Percentiles rank a stretch among this genome's conserved stretches.
Conservation (phyloP, 1,140 invertebrate genomes). For the Diachasma alloeum region DNA sequence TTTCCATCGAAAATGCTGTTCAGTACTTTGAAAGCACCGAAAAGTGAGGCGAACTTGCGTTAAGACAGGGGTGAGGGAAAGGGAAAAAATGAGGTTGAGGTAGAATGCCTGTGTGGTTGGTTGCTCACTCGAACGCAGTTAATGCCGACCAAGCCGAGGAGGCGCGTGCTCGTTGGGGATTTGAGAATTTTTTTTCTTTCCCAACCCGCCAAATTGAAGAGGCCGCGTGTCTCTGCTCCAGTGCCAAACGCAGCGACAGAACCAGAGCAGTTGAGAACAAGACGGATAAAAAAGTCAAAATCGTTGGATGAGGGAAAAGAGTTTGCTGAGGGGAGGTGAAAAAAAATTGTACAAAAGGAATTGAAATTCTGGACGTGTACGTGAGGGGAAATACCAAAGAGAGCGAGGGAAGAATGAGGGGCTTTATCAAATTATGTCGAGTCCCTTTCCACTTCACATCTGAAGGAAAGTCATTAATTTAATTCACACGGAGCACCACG, state of each 20-base stretch:
- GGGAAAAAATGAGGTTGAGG: constrained; percentile 13
- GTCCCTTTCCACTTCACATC: background rate
- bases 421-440: constrained; percentile 12
- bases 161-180: constrained; percentile 11
- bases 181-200: background rate
- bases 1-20: background rate
- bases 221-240: background rate
- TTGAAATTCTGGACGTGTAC: background rate
- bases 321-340: no score
- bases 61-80: background rate
- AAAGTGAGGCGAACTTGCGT: background rate
- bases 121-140: constrained; percentile 27
- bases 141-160: constrained; percentile 21
- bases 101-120: constrained; percentile 1
- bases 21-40: background rate
- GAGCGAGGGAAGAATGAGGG: background rate
- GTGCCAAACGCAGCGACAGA: constrained; percentile 13
- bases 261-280: no score
- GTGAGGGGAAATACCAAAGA: constrained; percentile 13
- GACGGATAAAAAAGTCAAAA: background rate
- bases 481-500: background rate
- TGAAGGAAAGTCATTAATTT: constrained; percentile 1
- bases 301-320: background rate
- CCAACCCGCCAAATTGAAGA: constrained; percentile 23
- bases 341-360: background rate